Evolutionary conservation across 2,113 vertebrate species (phyloP), one percentile per base, ranked within the genome.

Genomic region (Calypte anna): DNA sequence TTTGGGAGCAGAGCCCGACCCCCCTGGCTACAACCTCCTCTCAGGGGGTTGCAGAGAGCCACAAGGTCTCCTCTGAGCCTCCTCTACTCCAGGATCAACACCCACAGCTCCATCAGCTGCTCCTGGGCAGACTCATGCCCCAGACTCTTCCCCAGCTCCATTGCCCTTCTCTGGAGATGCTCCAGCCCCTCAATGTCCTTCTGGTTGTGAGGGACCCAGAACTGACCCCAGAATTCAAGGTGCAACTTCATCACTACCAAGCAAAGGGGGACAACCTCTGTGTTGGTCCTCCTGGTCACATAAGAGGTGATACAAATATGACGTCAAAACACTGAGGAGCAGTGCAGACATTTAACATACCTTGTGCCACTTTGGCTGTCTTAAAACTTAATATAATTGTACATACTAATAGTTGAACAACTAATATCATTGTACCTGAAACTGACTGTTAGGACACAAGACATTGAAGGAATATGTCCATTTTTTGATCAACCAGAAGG

Each of bases 231-330:
- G 31, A 1, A 44, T 3, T 53, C 0, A 1, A 23, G 15, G 23
- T 33, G 44, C 1, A 1, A 15, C 19, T 10, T 16, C 43, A 15
- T 28, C 33, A 24, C 2, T 24, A n/a, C 23, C 3, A 0, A 16
- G 22, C 16, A 24, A 19, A 30, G n/a, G 2, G 14, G 9, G 2
- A 38, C 1, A 0, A 17, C 9, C n/a, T 2, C 16, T 10, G 2
- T 9, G 21, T 23, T 16, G 3, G 4, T 24, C 31, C 25, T 38
- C 21, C n/a, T 55, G 50, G 40, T 3, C 40, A 63, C 33, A 2
- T 7, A 8, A 12, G 6, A 43, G 3, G 44, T 44, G 31, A 19
- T 3, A 44, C 7, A 43, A 30, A 54, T 4, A 4, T 4, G 8
- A 8, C 10, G 17, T 27, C 30, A 63, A 43, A 57, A 51, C 73